Evolutionary conservation across 1,140 invertebrate genomes (phyloP).

Genomic region (Zelostemma sp.): DNA sequence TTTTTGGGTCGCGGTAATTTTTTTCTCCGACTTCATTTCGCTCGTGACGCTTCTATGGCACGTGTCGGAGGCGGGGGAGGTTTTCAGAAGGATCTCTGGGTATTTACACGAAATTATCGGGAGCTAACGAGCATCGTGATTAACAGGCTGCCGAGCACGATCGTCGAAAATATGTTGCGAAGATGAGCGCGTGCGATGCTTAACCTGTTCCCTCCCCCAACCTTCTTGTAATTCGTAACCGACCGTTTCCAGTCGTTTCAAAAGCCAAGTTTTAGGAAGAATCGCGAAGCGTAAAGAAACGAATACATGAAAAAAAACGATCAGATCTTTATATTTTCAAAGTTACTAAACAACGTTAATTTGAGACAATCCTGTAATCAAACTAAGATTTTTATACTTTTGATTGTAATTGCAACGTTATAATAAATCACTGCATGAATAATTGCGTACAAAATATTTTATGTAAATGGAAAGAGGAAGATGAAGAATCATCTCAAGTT

Average conservation of each 20-base stretch:
- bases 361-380: no score
- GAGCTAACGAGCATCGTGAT: slow-evolving; percentile 55
- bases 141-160: slow-evolving; percentile 49
- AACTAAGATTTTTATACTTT: no score
- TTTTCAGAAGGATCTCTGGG: slow-evolving; percentile 28
- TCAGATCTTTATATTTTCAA: no score
- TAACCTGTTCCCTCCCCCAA: slow-evolving; percentile 22
- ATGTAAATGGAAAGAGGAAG: no score
- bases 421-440: no score
- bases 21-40: no score
- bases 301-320: slow-evolving; percentile 19
- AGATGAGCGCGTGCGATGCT: slow-evolving; percentile 38
- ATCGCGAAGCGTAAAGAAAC: no score
- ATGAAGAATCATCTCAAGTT: no score
- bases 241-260: slow-evolving; percentile 14
- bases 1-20: no score
- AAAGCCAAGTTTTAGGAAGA: slow-evolving; percentile 32
- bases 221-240: slow-evolving; percentile 31
- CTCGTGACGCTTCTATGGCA: slow-evolving; percentile 35
- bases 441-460: no score
- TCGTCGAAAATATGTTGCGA: slow-evolving; percentile 44
- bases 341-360: no score
- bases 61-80: slow-evolving; percentile 39
- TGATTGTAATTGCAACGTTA: no score
- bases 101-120: slow-evolving; percentile 56